Evolutionary conservation across 2,113 vertebrate species (phyloP), one percentile per base, ranked within the genome.

Genomic region (Cebidichthys violaceus): DNA sequence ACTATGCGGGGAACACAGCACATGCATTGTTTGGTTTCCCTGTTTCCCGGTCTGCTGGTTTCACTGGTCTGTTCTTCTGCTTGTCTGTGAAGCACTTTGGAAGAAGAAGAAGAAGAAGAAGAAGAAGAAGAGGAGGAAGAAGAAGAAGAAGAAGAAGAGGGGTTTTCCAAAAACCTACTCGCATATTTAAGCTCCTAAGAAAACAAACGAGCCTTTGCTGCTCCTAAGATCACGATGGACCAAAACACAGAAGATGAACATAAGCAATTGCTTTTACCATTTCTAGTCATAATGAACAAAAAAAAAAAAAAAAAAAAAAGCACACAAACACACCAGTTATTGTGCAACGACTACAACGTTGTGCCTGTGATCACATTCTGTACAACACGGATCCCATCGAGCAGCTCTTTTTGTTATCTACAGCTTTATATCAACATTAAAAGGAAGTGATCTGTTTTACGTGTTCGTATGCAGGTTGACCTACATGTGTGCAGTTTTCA

Each of bases 11-110:
- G 43, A 45, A 4, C 45, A 74, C 78, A 84, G 75, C 4, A 2
- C 60, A 1, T 47, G 7, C 67, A 83, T 77, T 76, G 73, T 68
- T 60, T 54, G 33, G 69, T 75, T 31, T 66, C 65, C 31, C 17
- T 79, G 86, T 85, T 47, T 18, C 74, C 59, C 22, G 77, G 39
- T 20, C 29, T 0, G 37, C 18, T 54, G 66, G 65, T 83, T 83
- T 87, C 82, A 75, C 64, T 74, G 72, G 70, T 11, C 50, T 27
- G 27, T 77, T 82, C 64, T 77, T 82, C 64, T 71, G 57, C 41
- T 22, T 20, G 57, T 67, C 39, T 47, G 37, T 50, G 60, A 82
- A 33, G n/a, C 18, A 17, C 10, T 70, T 60, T 39, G 2, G 15
- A 67, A 54, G 75, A 65, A 50, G 0, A 33, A 33, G 6, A 33